Evolutionary conservation across 2,888 invertebrate species (phyloP).

Genomic region (Esperia sulphurella): DNA sequence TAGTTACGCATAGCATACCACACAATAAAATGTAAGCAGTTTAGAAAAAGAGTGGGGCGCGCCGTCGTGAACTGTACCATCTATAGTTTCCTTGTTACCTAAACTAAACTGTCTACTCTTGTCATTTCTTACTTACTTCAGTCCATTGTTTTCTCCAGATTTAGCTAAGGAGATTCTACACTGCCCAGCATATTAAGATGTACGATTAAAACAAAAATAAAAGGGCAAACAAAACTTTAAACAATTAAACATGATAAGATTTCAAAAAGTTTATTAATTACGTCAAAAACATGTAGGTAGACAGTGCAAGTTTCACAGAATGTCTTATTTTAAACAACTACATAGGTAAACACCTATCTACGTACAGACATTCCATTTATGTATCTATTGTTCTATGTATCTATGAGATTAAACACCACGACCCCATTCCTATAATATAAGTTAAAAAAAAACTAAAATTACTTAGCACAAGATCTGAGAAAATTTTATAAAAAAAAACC

Average conservation of each 20-base stretch:
- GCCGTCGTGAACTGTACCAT: no score
- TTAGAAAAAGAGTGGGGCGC: no score
- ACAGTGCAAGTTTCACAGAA: slow-evolving; percentile 26
- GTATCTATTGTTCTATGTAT: neutral
- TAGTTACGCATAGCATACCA: no score
- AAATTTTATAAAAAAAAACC: no score
- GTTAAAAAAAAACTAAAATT: no score
- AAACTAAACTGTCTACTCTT: no score
- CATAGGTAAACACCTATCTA: slow-evolving; percentile 28
- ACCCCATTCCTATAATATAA: no score
- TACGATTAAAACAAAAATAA: slow-evolving; percentile 14
- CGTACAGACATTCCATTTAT: slow-evolving; percentile 36
- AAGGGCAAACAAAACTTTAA: slow-evolving; percentile 22
- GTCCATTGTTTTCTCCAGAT: no score
- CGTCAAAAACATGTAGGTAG: slow-evolving; percentile 46
- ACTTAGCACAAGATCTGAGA: no score
- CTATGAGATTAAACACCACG: neutral
- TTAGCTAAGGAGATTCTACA: neutral
- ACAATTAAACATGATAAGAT: slow-evolving; percentile 52
- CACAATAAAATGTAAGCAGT: no score
- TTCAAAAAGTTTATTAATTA: slow-evolving; percentile 67
- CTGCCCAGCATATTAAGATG: slow-evolving; percentile 1
- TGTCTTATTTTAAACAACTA: slow-evolving; percentile 26
- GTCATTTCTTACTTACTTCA: no score
- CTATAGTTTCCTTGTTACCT: no score